Conservation (phyloP, 2,888 invertebrate genomes). For the Malthinus flaveolus region DNA sequence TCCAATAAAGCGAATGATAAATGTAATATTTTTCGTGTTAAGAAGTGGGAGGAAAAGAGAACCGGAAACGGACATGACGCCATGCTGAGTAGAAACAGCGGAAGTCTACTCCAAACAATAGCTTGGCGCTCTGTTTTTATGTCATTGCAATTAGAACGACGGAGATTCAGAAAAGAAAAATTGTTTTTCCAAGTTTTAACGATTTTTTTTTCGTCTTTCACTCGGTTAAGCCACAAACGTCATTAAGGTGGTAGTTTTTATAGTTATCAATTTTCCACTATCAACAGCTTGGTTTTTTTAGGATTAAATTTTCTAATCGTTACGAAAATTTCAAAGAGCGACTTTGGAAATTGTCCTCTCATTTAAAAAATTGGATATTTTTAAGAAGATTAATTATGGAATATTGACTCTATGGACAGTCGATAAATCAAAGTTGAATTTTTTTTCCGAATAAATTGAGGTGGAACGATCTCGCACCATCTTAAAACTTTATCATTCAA, state of each 20-base stretch:
- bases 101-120: conserved; percentile 57
- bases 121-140: conserved; percentile 53
- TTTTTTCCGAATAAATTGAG: too few relatives aligned
- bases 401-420: too few relatives aligned
- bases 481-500: conserved; percentile 26
- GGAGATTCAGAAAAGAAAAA: conserved; percentile 47
- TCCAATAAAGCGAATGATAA: conserved; percentile 45
- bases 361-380: too few relatives aligned
- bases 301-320: too few relatives aligned
- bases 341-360: too few relatives aligned
- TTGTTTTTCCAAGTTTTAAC: conserved; percentile 49
- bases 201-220: conserved; percentile 43
- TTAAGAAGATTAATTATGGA: too few relatives aligned
- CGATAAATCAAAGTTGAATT: too few relatives aligned
- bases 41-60: conserved; percentile 37
- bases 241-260: conserved; percentile 42
- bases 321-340: too few relatives aligned
- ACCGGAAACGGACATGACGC: conserved; percentile 58
- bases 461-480: too few relatives aligned
- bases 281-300: too few relatives aligned
- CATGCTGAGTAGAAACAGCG: conserved; percentile 57
- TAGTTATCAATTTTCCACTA: background rate
- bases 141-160: conserved; percentile 53
- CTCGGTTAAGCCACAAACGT: conserved; percentile 44
- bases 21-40: conserved; percentile 37